These are phyloP conservation scores for Phaetusa simplex DNA, from an alignment of 2,113 vertebrate species.

Conservation along the genomic window DNA sequence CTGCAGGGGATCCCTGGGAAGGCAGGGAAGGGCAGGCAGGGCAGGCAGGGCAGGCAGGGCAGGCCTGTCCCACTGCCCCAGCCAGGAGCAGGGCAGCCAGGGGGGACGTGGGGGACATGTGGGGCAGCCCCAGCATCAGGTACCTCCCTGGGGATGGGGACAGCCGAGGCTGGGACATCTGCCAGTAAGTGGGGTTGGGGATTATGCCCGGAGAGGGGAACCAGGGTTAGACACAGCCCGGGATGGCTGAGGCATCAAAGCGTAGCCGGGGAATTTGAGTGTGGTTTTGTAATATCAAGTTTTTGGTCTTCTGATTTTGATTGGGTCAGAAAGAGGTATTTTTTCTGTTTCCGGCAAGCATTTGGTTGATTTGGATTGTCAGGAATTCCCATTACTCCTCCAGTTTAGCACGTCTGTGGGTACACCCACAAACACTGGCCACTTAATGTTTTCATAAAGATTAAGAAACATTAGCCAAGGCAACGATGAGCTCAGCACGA, in stretches of 20 bases:
- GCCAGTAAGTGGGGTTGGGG: background rate
- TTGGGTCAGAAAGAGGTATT: background rate
- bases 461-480: background rate
- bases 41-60: background rate
- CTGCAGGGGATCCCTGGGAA: background rate
- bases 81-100: background rate
- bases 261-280: background rate
- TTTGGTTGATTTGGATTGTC: background rate
- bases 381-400: background rate
- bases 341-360: background rate
- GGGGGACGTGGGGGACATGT: too few relatives aligned
- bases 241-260: rapidly evolving
- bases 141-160: background rate
- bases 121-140: rapidly evolving
- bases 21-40: background rate
- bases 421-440: background rate
- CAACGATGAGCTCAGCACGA: background rate
- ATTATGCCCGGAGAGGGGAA: background rate
- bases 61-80: rapidly evolving
- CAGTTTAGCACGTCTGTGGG: background rate
- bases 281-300: background rate
- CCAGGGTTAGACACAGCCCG: background rate
- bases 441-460: background rate
- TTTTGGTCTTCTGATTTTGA: background rate
- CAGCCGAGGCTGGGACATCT: background rate